Evolutionary conservation across 2,888 invertebrate genomes (phyloP).

Genomic region (Ennomos quercinarius): DNA sequence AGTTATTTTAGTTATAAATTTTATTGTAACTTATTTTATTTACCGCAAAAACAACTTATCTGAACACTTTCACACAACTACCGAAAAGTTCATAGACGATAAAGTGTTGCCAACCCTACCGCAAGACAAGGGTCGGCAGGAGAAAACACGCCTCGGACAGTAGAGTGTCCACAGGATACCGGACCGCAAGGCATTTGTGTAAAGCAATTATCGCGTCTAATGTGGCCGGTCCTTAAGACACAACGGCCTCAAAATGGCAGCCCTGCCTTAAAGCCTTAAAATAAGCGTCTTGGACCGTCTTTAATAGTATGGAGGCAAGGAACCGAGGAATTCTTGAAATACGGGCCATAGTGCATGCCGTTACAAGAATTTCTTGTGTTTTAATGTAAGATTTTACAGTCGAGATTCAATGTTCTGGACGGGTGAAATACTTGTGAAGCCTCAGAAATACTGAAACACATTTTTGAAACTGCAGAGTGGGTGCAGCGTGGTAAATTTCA

Average conservation of each 20-base stretch:
- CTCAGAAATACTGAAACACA: conserved; percentile 10
- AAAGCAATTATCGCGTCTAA: conserved; percentile 79
- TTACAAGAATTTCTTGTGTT: conserved; percentile 64
- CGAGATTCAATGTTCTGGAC: conserved; percentile 46
- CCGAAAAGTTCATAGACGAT: conserved; percentile 40
- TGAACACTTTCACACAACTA: conserved; percentile 33
- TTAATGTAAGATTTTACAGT: conserved; percentile 72
- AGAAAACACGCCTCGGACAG: conserved; percentile 55
- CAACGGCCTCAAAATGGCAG: conserved; percentile 35
- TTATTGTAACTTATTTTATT: background rate
- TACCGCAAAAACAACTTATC: conserved; percentile 27
- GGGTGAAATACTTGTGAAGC: conserved; percentile 31
- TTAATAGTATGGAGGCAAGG: conserved; percentile 42
- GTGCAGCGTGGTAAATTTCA: background rate
- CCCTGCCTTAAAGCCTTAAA: conserved; percentile 30
- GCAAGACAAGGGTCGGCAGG: conserved; percentile 51
- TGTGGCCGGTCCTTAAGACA: conserved; percentile 64
- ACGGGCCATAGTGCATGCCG: conserved; percentile 62
- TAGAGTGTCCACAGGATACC: conserved; percentile 47
- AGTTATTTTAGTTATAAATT: too few species aligned
- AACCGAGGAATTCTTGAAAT: conserved; percentile 57
- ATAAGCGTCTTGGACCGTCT: conserved; percentile 47
- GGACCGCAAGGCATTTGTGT: conserved; percentile 69
- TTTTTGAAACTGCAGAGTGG: conserved; percentile 1
- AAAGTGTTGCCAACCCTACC: conserved; percentile 44